Evolutionary conservation across 2,888 invertebrate genomes (phyloP).

Genomic region (Drosophila niveifrons): DNA sequence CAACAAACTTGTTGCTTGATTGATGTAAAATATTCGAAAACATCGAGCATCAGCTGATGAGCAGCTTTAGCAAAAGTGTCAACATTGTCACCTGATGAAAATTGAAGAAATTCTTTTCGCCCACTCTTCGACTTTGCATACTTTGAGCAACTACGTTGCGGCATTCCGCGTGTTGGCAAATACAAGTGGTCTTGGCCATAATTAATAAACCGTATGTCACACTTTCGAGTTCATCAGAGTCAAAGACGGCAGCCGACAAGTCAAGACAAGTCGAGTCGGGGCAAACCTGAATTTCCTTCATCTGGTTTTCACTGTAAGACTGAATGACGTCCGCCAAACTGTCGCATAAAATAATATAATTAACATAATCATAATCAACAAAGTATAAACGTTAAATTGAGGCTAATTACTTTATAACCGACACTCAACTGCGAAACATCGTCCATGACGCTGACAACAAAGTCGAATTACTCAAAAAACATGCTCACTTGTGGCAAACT

Average conservation of each 20-base stretch:
- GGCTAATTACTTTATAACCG: constrained; percentile 81
- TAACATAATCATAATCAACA: constrained; percentile 82
- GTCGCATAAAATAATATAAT: constrained; percentile 80
- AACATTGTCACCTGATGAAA: constrained; percentile 19
- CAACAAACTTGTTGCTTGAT: constrained; percentile 57
- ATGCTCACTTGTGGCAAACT: constrained; percentile 78
- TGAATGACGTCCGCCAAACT: constrained; percentile 66
- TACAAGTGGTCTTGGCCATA: not conserved
- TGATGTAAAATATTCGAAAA: constrained; percentile 36
- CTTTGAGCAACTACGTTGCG: not conserved
- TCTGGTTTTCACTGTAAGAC: constrained; percentile 54
- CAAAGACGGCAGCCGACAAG: constrained; percentile 13
- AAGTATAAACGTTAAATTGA: constrained; percentile 81
- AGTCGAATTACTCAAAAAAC: constrained; percentile 53
- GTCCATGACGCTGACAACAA: constrained; percentile 53
- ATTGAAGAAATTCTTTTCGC: not conserved
- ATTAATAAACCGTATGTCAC: constrained; percentile 60
- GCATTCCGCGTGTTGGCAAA: constrained; percentile 1
- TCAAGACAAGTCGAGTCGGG: constrained; percentile 7
- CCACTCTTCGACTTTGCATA: not conserved
- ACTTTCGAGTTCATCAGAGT: constrained; percentile 72
- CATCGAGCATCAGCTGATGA: constrained; percentile 34
- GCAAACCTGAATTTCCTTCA: constrained; percentile 51
- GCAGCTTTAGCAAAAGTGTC: constrained; percentile 32
- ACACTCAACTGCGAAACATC: constrained; percentile 76